Base-by-base conservation (phyloP, 2,888 invertebrate genomes). In the Abrostola triplasia region DNA sequence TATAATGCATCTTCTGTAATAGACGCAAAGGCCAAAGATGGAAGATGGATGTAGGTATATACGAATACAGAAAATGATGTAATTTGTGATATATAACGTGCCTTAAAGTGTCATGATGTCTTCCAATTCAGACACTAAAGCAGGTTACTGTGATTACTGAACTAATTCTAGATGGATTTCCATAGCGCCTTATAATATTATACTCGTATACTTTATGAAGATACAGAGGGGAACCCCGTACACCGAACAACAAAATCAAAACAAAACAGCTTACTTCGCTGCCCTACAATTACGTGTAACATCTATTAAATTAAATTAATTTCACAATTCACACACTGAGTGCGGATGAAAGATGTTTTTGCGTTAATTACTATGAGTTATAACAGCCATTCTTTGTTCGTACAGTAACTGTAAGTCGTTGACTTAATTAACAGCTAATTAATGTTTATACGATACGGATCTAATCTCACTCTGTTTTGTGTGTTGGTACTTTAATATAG, bases 371-470 rank as follows among this genome's bases (percentile, higher is more conserved):
- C 80, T 63, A 76, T 74, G 78, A 81, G 71, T 80, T 81, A 81
- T 80, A 78, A 78, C 78, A 69, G 66, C 70, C 66, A 77, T 71
- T 79, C 81, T 81, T 82, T 83, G 79, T 82, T 80, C 70, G 47
- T 76, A 70, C 77, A 71, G 84, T 81, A 80, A 81, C 74, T 78
- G 81, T 80, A 77, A 83, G 79, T 82, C 76, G 81, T 79, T 84
- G 80, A 84, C 81, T 85, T 87, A 85, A 88, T 88, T 89, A 88
- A 75, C 79, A 79, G 72, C 79, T 77, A 85, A 88, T 88, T 88
- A 83, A 84, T 83, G 76, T 83, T 79, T 76, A 61, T 71, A 76
- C 74, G 88, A 88, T 88, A 89, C 67, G 67, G 80, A 88, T 88
- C 88, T 84, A 82, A 87, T 88, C 76, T 79, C 63, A 61, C 57